Evolutionary conservation across 2,888 invertebrate species (phyloP), one percentile per base, ranked within the genome.

Genomic region (Thysanoteuthis rhombus): DNA sequence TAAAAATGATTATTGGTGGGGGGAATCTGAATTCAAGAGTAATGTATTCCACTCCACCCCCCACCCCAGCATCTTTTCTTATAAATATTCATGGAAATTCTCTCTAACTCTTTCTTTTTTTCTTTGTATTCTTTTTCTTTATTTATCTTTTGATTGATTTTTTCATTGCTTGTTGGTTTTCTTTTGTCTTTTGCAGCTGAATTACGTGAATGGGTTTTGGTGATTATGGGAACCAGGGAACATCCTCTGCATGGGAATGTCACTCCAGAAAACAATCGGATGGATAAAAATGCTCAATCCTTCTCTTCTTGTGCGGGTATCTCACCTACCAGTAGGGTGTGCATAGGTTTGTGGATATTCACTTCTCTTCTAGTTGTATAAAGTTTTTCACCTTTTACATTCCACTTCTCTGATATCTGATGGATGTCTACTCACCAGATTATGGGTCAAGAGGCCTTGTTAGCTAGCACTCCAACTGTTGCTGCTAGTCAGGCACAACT

Each of bases 131-230:
- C 25, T 5, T 52, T 52, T 25, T 52, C 0, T 52, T 52, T 52
- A 5, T 28, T 25, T 52, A 25, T 52, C 25, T 25, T 3, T 28
- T 25, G 1, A 75, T 16, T n/a, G n/a, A 75, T 16, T 36, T n/a
- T 36, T 36, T 75, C 12, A 75, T 75, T 75, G n/a, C 75, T n/a
- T 75, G 22, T 75, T 32, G 92, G 93, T 92, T 89, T 95, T 95
- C 42, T 93, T 58, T 93, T 58, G 92, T 93, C 93, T 92, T 89
- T 95, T 95, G 16, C 95, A 96, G 96, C 96, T 90, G 96, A 96
- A 94, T 94, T 96, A 92, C 96, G 96, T 93, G 95, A 96, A 91
- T 96, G 96, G 96, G 95, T 95, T n/a, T 94, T 96, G 93, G 95
- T 95, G n/a, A 94, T 96, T 58, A 95, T 95, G 94, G 96, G 96